phyloP scores from a whole-genome alignment of 2,113 vertebrate genomes.

The Mobula birostris region DNA sequence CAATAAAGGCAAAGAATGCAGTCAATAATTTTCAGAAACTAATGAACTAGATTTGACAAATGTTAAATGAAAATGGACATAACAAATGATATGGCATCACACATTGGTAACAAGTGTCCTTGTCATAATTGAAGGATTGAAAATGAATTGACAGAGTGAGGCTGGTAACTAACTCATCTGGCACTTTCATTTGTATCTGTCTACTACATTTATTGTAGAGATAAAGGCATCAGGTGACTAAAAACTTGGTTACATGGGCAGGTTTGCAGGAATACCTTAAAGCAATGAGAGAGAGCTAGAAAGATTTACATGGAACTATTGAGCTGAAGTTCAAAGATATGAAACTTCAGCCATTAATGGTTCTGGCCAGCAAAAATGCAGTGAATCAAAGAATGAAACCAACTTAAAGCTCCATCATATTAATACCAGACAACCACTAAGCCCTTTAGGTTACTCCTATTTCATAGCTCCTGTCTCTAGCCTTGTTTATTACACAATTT shows the following conservation, averaged over 20 bases:
- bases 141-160: not conserved
- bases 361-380: no score
- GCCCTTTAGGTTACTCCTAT: no score
- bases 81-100: not conserved
- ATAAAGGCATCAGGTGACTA: not conserved
- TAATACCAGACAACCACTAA: no score
- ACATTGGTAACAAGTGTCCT: not conserved
- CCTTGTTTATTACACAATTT: no score
- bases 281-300: not conserved
- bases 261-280: not conserved
- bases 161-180: not conserved
- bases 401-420: no score
- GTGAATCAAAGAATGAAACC: no score
- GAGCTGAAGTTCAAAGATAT: not conserved
- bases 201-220: not conserved
- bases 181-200: not conserved
- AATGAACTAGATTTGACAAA: not conserved
- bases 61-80: not conserved
- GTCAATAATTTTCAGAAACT: not conserved
- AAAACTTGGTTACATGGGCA: not conserved
- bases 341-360: no score
- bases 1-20: not conserved
- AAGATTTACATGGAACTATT: not conserved
- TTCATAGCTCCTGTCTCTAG: no score
- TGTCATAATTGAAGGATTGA: not conserved